Evolutionary conservation across 2,113 vertebrate species (phyloP).

Genomic region (Nestor notabilis): DNA sequence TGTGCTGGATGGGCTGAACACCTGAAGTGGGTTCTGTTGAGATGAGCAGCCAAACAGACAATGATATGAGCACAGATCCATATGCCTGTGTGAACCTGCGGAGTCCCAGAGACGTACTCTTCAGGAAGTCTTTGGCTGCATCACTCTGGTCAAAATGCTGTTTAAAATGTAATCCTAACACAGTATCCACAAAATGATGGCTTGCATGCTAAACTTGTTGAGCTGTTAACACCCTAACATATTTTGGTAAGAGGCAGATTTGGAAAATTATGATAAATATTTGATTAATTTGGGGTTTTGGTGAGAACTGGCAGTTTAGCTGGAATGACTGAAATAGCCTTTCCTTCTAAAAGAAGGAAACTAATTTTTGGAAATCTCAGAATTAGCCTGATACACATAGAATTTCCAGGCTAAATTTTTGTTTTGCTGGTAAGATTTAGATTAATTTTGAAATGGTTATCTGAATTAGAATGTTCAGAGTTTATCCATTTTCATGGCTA

Average conservation of each 20-base stretch:
- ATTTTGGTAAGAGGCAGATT: background rate
- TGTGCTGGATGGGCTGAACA: background rate
- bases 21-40: background rate
- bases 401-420: background rate
- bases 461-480: background rate
- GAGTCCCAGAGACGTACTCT: background rate
- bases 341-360: background rate
- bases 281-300: background rate
- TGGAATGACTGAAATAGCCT: background rate
- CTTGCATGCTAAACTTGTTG: background rate
- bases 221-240: background rate
- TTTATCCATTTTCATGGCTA: background rate
- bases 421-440: background rate
- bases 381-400: background rate
- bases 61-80: background rate
- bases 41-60: background rate
- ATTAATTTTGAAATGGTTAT: background rate
- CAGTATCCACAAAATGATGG: too few relatives aligned
- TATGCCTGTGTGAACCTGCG: accelerated
- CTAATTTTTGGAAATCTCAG: background rate
- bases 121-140: background rate
- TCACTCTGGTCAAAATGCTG: background rate
- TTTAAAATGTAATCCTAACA: background rate
- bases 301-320: background rate
- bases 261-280: background rate